A percentile compares a stretch with the other conserved stretches of the same genome.
These are phyloP conservation scores for Simalia tracyae DNA, from an alignment of 2,797 vertebrate genomes.

Conservation along the genomic window DNA sequence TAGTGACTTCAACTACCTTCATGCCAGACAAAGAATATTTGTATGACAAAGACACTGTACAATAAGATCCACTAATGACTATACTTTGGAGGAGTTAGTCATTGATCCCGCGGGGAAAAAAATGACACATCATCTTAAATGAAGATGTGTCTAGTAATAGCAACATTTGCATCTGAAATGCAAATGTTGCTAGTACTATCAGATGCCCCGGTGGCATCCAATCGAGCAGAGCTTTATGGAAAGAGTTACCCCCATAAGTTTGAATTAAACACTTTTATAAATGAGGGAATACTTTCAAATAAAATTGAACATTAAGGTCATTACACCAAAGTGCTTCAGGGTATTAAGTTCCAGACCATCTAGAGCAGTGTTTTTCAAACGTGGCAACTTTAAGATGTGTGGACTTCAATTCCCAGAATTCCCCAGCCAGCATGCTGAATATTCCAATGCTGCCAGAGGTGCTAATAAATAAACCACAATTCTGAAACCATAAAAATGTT, in stretches of 20 bases:
- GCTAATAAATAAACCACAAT: background rate
- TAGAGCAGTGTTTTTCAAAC: background rate
- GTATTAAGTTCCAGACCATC: background rate
- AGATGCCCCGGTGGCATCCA: background rate
- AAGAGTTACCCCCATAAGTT: background rate
- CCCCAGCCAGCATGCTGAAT: background rate
- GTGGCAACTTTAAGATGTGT: background rate
- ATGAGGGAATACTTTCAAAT: background rate
- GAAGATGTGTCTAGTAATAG: no score
- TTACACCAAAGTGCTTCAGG: background rate
- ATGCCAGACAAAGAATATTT: background rate
- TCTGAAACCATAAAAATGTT: background rate
- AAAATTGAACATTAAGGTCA: background rate
- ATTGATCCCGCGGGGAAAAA: background rate
- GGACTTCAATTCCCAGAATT: background rate
- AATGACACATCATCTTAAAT: background rate
- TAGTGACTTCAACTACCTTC: background rate
- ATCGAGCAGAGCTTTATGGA: background rate
- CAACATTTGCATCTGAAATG: background rate
- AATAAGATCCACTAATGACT: background rate
- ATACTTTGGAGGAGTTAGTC: background rate
- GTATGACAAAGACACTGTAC: background rate
- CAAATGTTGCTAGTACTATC: background rate
- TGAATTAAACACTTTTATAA: background rate
- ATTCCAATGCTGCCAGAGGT: background rate